Base-by-base conservation (phyloP, 2,888 invertebrate species). In the Eurytoma californica region DNA sequence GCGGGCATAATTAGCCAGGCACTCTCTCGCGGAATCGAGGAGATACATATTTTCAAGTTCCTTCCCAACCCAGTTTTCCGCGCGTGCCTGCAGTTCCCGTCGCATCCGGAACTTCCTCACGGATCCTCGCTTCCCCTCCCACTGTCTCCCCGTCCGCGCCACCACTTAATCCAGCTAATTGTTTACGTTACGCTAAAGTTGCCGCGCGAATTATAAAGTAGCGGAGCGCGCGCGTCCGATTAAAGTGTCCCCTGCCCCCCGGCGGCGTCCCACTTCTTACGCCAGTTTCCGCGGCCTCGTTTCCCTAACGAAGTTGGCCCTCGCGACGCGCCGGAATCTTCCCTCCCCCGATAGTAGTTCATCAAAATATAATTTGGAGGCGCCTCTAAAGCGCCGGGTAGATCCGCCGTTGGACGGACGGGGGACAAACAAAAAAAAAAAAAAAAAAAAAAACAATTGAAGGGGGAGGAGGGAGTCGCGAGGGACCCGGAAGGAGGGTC, bases 171-270 rank as follows among this genome's bases (percentile, higher is more conserved):
- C 85, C 85, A 82, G 85, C 87, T 89, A 89, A 89, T 88, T 88
- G 88, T 89, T 89, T 87, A 87, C 87, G 86, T 88, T 87, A 85
- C 86, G 85, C 83, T 84, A 83, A 87, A 88, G 84, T 87, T 86
- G 84, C 86, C 83, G 76, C 82, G 84, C 85, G 86, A 88, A 88
- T 87, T 88, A 87, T 86, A 87, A 86, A 87, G 84, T 81, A 82
- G 49, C 16, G 65, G 58, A 30, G 28, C 28, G 65, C 60, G 65
- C 60, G 57, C 72, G 47, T 58, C 3, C 28, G 65, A 28, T 18
- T 63, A 55, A 68, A 68, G 51, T 28, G 61, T 72, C 51, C 72
- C 30, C 65, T 49, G 39, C n/a, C n/a, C 28, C 49, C n/a, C 18
- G 60, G 16, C 24, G 18, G 14, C 30, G 47, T 68, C 39, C 70